Base-by-base conservation (phyloP, 64 coral and sea anemone genomes). In the Porites lutea region DNA sequence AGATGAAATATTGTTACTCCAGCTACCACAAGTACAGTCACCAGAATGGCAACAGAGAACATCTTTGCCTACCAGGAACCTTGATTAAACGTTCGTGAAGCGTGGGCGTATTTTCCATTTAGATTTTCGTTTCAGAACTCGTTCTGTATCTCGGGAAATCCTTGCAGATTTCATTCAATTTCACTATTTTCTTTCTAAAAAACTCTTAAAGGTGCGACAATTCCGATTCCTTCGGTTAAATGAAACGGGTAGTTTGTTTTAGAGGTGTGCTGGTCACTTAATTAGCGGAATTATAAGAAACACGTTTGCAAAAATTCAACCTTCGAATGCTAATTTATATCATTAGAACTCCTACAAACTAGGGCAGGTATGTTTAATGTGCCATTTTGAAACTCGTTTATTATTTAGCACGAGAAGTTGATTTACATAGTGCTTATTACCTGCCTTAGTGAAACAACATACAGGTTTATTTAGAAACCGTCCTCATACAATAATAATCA, bases 1-100 rank as follows among this genome's bases (percentile, higher is more conserved):
- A 84, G 81, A 23, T 84, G 81, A 84, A 84, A 84, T 21, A 84
- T 52, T 68, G 59, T 52, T 69, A 63, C 59, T 10, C 81, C 81
- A 52, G 63, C 63, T 68, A 84, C 81, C 13, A 84, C 3, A 1
- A 84, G 19, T 14, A 68, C 63, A 50, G 63, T 52, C 47, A 84
- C 16, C 21, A 84, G 22, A 68, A 84, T 69, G 5, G 61, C 81
- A 68, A 84, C 16, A 51, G 62, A 65, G 47, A 84, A 63, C 81
- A 84, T 84, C 22, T 37, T 53, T 8, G 19, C 18, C 54, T 2
- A 70, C 5, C 3, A 22, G 19, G 8, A 70, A 27, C 53, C 59
- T 2, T 45, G 5, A 57, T 57, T 57, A 1, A 2, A 52, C 22
- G 57, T 44, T 80, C 78, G 12, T 14, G 11, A 21, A 60, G 2